phyloP scores from a whole-genome alignment of 2,797 vertebrate genomes.

The Garrulus glandarius region DNA sequence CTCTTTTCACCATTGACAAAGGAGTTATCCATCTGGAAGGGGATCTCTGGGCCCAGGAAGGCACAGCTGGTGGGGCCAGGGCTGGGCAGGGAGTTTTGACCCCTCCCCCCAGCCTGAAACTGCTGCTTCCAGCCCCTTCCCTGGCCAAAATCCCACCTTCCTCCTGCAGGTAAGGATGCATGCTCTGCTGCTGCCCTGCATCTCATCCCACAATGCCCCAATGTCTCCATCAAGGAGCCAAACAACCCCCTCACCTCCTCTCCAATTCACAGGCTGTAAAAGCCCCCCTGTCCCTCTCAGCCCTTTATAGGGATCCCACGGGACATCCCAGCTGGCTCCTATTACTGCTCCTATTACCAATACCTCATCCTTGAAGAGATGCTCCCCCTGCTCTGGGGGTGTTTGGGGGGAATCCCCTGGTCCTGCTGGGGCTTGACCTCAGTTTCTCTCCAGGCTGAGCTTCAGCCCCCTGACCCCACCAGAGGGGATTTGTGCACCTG shows the following conservation, averaged over 20 bases:
- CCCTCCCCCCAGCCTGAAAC: neutral
- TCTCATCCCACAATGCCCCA: rapidly evolving
- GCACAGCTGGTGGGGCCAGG: neutral
- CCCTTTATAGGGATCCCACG: neutral
- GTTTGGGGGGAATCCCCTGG: neutral
- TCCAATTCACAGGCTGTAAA: neutral
- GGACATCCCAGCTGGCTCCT: neutral
- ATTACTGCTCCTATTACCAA: neutral
- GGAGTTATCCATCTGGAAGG: conserved; percentile 44
- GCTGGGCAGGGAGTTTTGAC: neutral
- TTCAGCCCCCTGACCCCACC: neutral
- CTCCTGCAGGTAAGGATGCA: neutral
- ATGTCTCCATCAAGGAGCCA: neutral
- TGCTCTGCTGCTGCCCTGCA: neutral
- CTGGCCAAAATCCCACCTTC: neutral
- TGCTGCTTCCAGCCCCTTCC: neutral
- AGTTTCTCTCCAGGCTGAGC: neutral
- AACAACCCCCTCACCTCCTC: rapidly evolving
- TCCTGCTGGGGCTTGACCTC: neutral
- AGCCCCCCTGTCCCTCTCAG: neutral
- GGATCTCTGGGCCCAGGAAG: neutral
- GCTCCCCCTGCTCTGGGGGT: neutral
- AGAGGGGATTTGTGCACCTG: no score
- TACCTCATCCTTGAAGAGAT: neutral
- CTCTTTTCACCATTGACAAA: conserved; percentile 24